Base-by-base conservation (phyloP, 1,140 invertebrate species). In the Papilio xuthus region DNA sequence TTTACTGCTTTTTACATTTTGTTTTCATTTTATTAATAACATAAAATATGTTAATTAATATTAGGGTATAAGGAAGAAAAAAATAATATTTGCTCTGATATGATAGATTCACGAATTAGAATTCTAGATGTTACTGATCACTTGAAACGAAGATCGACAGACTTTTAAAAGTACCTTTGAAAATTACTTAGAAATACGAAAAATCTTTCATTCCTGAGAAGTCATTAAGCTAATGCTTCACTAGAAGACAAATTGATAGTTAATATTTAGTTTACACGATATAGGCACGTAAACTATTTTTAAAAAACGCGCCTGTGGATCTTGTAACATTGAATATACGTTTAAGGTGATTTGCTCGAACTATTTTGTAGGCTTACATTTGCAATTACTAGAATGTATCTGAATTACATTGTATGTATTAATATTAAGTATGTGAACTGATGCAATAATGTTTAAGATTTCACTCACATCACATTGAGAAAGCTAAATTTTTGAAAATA, bases 361-460 rank as follows among this genome's bases (percentile, higher is more conserved):
- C 23, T 73, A 47, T 73, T 28, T 2, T 26, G 42, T 7, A 42
- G 42, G 4, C 20, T 37, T 37, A 37, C 4, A 37, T 37, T 37
- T 37, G 32, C 7, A 70, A 26, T 70, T 41, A 37, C n/a, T 70
- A 20, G 20, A 47, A 71, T 71, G 71, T 47, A 47, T 9, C 18
- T 26, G 37, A 50, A 71, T 41, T 26, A 28, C 20, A 73, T 73
- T 73, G n/a, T 50, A 8, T n/a, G 32, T 37, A 50, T 18, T 50
- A n/a, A n/a, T n/a, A n/a, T n/a, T n/a, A n/a, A n/a, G n/a, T n/a
- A 37, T 53, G 2, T 20, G 4, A 73, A 50, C 71, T 73, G 71
- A 73, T 73, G 71, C 71, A 73, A 73, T 73, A 73, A 15, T 26
- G 23, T 42, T 47, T 28, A 50, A 26, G 44, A 26, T 73, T 73